Conservation (phyloP, 2,888 invertebrate species). For the Papilio protenor region DNA sequence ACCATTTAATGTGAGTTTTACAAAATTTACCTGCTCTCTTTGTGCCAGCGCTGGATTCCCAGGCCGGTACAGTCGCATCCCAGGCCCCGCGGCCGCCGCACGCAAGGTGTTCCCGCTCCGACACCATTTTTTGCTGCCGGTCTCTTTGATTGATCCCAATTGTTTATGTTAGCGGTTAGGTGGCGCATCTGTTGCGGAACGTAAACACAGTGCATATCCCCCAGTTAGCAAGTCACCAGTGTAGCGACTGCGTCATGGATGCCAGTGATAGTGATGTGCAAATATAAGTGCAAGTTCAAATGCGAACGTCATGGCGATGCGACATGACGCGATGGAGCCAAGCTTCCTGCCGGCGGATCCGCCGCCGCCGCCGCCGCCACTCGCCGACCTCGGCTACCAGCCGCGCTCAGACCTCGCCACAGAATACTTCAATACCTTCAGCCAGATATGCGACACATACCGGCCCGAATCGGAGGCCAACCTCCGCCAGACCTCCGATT, state of each 20-base stretch:
- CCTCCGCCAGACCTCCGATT: conserved; percentile 74
- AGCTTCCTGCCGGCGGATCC: conserved; percentile 83
- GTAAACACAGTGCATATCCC: conserved; percentile 46
- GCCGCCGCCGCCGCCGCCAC: conserved; percentile 74
- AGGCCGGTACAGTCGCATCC: conserved; percentile 49
- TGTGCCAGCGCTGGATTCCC: conserved; percentile 53
- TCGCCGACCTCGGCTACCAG: conserved; percentile 67
- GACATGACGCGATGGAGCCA: conserved; percentile 78
- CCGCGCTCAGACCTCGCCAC: conserved; percentile 71
- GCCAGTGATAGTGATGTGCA: conserved; percentile 66
- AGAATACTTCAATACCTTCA: conserved; percentile 80
- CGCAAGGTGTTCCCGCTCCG: conserved; percentile 57
- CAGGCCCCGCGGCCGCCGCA: conserved; percentile 52
- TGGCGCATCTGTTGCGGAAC: conserved; percentile 40
- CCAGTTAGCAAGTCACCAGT: background rate
- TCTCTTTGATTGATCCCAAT: conserved; percentile 38
- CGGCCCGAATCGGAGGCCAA: conserved; percentile 68
- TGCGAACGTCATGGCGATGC: conserved; percentile 64
- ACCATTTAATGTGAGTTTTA: conserved; percentile 23
- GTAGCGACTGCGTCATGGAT: conserved; percentile 41
- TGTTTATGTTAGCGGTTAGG: conserved; percentile 40
- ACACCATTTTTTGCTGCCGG: conserved; percentile 18
- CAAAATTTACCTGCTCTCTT: conserved; percentile 56
- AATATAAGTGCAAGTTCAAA: conserved; percentile 72
- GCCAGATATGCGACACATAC: conserved; percentile 77